Evolutionary conservation across 1,140 invertebrate species (phyloP).

Genomic region (Panagrolaimus sp.): DNA sequence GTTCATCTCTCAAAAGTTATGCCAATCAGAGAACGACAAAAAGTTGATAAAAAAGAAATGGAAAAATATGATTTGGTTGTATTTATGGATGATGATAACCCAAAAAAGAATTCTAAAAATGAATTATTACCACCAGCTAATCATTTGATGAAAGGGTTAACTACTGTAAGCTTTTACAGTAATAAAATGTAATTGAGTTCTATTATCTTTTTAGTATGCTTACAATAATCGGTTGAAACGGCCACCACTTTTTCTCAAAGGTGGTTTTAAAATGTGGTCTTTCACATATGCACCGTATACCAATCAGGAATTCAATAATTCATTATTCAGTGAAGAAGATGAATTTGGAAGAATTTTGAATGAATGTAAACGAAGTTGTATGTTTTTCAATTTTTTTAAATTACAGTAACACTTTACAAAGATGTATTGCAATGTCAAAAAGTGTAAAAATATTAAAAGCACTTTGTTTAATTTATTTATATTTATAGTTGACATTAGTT

Average conservation of each 20-base stretch:
- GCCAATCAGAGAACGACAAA: neutral
- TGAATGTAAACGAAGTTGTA: neutral
- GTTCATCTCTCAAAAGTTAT: neutral
- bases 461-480: too few species aligned
- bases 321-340: slow-evolving; percentile 6
- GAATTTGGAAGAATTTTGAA: neutral
- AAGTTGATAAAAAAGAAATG: slow-evolving; percentile 9
- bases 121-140: neutral
- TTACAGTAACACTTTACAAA: too few species aligned
- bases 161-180: neutral
- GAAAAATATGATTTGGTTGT: slow-evolving; percentile 25
- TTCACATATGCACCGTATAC: slow-evolving; percentile 20
- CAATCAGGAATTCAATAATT: neutral
- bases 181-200: neutral
- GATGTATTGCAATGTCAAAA: too few species aligned
- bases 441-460: too few species aligned
- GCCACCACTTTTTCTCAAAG: slow-evolving; percentile 13
- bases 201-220: neutral
- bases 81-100: slow-evolving; percentile 23
- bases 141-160: neutral
- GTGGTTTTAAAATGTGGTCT: slow-evolving; percentile 24
- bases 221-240: slow-evolving; percentile 19
- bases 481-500: neutral
- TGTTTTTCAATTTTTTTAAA: neutral
- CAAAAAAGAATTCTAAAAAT: neutral